These are phyloP conservation scores for Thaumatotibia leucotreta DNA, from an alignment of 1,140 invertebrate genomes.

Conservation along the genomic window DNA sequence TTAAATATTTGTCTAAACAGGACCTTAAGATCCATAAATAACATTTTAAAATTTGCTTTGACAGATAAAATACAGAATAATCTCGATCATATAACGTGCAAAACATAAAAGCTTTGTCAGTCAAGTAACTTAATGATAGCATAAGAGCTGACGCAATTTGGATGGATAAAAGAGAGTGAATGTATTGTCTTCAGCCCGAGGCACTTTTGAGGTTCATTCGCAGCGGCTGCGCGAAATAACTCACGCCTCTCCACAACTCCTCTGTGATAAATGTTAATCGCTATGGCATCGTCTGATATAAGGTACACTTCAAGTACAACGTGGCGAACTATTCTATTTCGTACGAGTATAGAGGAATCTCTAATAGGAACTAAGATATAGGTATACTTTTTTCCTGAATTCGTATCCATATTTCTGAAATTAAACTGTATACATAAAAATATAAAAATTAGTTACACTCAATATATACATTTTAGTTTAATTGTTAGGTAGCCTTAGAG, in stretches of 20 bases:
- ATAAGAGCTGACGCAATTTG: constrained; percentile 38
- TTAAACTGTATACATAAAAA: too few species aligned
- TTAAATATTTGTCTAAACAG: background rate
- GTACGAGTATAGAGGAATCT: too few species aligned
- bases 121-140: constrained; percentile 35
- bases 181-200: constrained; percentile 31
- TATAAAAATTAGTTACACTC: too few species aligned
- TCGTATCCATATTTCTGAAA: too few species aligned
- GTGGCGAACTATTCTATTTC: too few species aligned
- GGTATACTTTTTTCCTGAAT: too few species aligned
- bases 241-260: background rate
- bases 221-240: background rate
- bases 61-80: background rate
- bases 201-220: background rate
- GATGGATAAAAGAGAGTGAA: constrained; percentile 28
- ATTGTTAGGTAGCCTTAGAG: too few species aligned
- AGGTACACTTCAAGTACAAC: background rate
- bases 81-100: background rate
- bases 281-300: background rate
- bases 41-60: background rate
- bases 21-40: background rate
- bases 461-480: too few species aligned
- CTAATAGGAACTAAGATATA: too few species aligned
- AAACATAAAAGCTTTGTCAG: constrained; percentile 32
- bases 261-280: background rate